Base-by-base conservation (phyloP, 2,113 vertebrate genomes). In the Bagarius yarrelli region DNA sequence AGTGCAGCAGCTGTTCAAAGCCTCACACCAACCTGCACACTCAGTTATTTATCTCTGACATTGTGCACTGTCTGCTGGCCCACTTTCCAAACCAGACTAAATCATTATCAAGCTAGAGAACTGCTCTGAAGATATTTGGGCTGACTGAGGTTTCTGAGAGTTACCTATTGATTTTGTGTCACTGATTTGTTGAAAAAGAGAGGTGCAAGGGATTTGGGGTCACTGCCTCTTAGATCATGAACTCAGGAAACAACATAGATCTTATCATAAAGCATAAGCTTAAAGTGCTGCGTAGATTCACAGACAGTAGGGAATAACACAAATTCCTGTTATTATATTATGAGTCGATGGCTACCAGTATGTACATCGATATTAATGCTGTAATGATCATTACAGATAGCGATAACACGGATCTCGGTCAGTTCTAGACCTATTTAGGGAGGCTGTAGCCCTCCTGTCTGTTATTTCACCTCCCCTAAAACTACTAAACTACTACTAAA, bases 121-220 rank as follows among this genome's bases (percentile, higher is more conserved):
- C 86, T 85, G 86, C 81, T 81, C 83, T 79, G 44, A 78, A 89
- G 88, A 91, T 89, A 89, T 88, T 87, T 84, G 83, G 87, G 78
- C 84, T 88, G 90, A 91, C 90, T 83, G 87, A 91, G 86, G 80
- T 78, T 86, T 85, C 88, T 85, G 83, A 81, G 87, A 90, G 89
- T 85, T 78, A n/a, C 74, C 71, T 86, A 93, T 92, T 89, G 92
- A 93, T 92, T 92, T 92, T 83, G 86, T 86, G 88, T 90, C 88
- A 73, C 34, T 71, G 76, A 72, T 56, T 81, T 30, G 34, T 83
- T 76, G 79, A 86, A 59, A 84, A 85, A 87, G 66, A 90, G 79
- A 88, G 70, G 80, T 86, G 84, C 86, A 80, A 76, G 86, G 89
- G 89, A 91, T 89, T 91, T 91, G n/a, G 72, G 83, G 81, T 82